Percentiles rank a stretch among this genome's conserved stretches.
Conservation (phyloP, 2,888 invertebrate genomes). For the Ectemnius lituratus region DNA sequence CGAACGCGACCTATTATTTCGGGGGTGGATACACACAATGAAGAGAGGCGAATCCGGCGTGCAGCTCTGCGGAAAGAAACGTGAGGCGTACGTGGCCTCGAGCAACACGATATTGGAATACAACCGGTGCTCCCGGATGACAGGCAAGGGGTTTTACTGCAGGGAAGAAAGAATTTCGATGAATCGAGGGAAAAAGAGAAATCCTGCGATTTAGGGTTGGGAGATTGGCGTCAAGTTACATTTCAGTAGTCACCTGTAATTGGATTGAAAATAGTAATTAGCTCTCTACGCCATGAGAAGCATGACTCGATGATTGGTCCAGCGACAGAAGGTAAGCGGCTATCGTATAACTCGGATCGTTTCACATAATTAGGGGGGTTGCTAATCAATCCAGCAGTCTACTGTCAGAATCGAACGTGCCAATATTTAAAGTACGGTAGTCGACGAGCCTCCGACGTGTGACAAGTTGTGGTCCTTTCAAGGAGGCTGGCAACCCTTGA, state of each 20-base stretch:
- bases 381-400: slow-evolving; percentile 41
- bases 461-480: slow-evolving; percentile 57
- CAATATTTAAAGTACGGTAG: slow-evolving; percentile 42
- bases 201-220: too few relatives aligned
- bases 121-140: background rate
- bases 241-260: background rate
- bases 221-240: background rate
- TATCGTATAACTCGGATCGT: background rate
- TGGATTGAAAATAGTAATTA: background rate
- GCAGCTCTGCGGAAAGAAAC: slow-evolving; percentile 41
- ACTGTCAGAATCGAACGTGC: slow-evolving; percentile 21
- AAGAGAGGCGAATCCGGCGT: slow-evolving; percentile 46
- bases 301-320: slow-evolving; percentile 3
- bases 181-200: background rate
- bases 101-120: slow-evolving; percentile 30
- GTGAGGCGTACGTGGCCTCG: slow-evolving; percentile 17
- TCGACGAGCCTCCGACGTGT: slow-evolving; percentile 38
- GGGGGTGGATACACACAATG: slow-evolving; percentile 57
- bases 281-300: too few relatives aligned
- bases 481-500: slow-evolving; percentile 57
- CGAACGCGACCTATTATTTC: slow-evolving; percentile 48
- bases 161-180: background rate
- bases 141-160: background rate
- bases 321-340: background rate
- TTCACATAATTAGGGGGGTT: background rate